Percentiles rank a stretch among this genome's conserved stretches.
Evolutionary conservation across 2,797 vertebrate species (phyloP).

Genomic region (Antennarius maculatus): DNA sequence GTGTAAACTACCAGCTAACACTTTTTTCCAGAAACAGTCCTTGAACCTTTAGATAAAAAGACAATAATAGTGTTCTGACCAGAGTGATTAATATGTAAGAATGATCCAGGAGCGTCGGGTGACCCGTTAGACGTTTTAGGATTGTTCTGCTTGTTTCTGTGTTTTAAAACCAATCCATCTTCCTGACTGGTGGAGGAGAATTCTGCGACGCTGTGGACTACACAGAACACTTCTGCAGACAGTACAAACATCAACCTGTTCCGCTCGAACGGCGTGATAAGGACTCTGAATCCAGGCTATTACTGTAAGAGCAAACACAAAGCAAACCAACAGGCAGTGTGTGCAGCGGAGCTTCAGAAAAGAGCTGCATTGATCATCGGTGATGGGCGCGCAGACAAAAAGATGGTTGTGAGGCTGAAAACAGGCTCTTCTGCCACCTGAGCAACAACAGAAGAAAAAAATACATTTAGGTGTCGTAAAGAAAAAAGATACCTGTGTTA

Average conservation of each 20-base stretch:
- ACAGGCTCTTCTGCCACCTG: background rate
- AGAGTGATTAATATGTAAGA: no score
- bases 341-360: conserved; percentile 32
- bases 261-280: conserved; percentile 30
- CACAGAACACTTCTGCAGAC: background rate
- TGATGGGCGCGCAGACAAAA: conserved; percentile 2
- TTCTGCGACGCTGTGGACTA: no score
- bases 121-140: no score
- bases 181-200: no score
- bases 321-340: conserved; percentile 36
- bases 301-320: conserved; percentile 46
- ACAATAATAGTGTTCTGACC: no score
- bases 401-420: conserved; percentile 1
- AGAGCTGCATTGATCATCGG: conserved; percentile 38
- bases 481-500: background rate
- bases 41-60: no score
- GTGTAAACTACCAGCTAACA: no score
- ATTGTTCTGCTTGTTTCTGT: no score
- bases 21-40: no score
- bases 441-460: background rate
- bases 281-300: conserved; percentile 45
- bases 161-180: no score
- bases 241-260: conserved; percentile 24
- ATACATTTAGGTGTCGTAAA: background rate
- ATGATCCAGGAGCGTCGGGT: no score